A percentile compares a stretch with the other conserved stretches of the same genome.
Evolutionary conservation across 2,113 vertebrate genomes (phyloP).

Genomic region (Seriola dumerili): DNA sequence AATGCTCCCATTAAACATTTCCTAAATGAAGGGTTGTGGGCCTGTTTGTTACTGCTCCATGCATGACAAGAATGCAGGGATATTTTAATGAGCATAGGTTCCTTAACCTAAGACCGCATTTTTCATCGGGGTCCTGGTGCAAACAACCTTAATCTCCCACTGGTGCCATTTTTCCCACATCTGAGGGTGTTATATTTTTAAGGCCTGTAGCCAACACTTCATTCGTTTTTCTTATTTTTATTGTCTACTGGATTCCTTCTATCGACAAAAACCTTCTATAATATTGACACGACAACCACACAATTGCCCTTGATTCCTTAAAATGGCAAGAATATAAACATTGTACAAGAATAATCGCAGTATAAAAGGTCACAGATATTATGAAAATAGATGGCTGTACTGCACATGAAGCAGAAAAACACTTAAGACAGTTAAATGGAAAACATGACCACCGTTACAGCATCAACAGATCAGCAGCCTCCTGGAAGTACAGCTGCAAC

Average conservation of each 20-base stretch:
- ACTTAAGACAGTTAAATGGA: neutral
- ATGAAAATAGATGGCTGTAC: neutral
- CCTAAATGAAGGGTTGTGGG: slow-evolving; percentile 55
- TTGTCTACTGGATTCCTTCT: slow-evolving; percentile 14
- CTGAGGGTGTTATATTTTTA: slow-evolving; percentile 16
- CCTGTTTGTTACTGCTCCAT: slow-evolving; percentile 50
- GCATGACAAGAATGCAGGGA: slow-evolving; percentile 34
- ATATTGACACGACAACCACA: slow-evolving; percentile 15
- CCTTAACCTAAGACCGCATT: slow-evolving; percentile 17
- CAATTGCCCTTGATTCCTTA: neutral
- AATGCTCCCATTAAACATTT: slow-evolving; percentile 70
- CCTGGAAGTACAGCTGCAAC: neutral
- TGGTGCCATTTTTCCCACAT: neutral
- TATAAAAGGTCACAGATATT: too few species aligned
- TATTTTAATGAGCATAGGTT: slow-evolving; percentile 49
- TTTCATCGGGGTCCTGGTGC: slow-evolving; percentile 12
- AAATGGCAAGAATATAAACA: neutral
- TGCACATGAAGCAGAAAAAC: neutral
- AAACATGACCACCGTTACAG: neutral
- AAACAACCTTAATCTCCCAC: slow-evolving; percentile 24
- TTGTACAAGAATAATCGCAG: neutral
- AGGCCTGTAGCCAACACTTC: slow-evolving; percentile 16
- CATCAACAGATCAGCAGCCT: neutral
- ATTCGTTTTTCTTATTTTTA: slow-evolving; percentile 27
- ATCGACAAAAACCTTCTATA: slow-evolving; percentile 7